Conservation (phyloP, 2,888 invertebrate species). For the Ennomos erosarius region DNA sequence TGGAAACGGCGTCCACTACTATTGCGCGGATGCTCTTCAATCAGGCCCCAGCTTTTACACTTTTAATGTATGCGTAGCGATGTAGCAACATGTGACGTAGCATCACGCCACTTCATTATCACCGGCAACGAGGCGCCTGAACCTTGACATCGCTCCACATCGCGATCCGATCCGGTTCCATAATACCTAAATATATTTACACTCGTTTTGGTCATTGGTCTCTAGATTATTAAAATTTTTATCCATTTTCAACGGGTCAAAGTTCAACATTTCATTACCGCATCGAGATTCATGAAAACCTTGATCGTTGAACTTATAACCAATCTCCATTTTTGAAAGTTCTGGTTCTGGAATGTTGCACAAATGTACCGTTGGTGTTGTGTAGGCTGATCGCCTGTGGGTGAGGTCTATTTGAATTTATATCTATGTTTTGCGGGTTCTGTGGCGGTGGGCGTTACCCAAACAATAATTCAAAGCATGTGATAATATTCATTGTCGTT, state of each 20-base stretch:
- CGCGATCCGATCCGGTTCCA: conserved; percentile 39
- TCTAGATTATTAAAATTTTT: conserved; percentile 3
- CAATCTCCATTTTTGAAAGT: neutral
- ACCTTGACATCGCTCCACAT: conserved; percentile 63
- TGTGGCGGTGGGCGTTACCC: conserved; percentile 15
- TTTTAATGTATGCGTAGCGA: conserved; percentile 23
- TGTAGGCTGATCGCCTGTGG: conserved; percentile 13
- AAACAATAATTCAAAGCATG: conserved; percentile 10
- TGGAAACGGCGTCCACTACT: no score
- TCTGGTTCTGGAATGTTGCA: neutral
- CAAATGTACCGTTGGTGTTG: conserved; percentile 4
- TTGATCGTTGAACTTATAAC: conserved; percentile 11
- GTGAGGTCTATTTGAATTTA: conserved; percentile 8
- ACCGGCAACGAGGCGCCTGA: conserved; percentile 51
- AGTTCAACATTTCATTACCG: conserved; percentile 3
- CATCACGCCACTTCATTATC: conserved; percentile 80
- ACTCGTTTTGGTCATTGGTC: conserved; percentile 28
- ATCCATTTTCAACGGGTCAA: conserved; percentile 2
- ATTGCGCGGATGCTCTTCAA: no score
- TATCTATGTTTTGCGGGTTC: conserved; percentile 1
- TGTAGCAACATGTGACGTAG: conserved; percentile 55
- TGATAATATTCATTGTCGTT: conserved; percentile 17
- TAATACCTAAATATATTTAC: conserved; percentile 23
- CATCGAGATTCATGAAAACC: neutral
- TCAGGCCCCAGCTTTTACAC: conserved; percentile 1